Percentiles rank a stretch among this genome's conserved stretches.
phyloP scores from a whole-genome alignment of 2,113 vertebrate genomes.

The Terrapene triunguis region DNA sequence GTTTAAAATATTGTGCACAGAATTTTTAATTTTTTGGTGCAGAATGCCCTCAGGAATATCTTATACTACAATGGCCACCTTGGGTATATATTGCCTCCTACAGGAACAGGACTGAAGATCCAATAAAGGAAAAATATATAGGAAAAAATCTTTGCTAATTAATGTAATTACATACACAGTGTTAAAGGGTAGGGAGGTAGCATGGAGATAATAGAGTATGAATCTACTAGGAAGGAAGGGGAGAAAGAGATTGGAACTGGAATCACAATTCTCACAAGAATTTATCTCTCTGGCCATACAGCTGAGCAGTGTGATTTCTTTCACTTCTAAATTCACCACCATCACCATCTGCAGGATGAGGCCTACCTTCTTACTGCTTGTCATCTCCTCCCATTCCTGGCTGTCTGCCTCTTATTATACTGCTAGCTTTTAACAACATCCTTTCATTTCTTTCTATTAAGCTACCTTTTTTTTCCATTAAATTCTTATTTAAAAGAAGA shows the following conservation, averaged over 20 bases:
- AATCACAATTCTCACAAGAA: not conserved
- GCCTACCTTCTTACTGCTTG: not conserved
- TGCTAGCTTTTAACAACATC: not conserved
- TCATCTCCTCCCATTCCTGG: not conserved
- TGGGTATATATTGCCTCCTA: fast-evolving
- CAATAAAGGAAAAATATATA: slow-evolving; percentile 23
- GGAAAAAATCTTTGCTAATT: not conserved
- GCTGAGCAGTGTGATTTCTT: not conserved
- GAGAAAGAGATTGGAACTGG: not conserved
- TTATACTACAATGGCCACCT: slow-evolving; percentile 51
- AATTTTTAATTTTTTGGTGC: too few relatives aligned
- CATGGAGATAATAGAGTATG: not conserved
- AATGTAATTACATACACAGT: not conserved
- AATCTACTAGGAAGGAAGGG: not conserved
- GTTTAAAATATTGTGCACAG: too few relatives aligned
- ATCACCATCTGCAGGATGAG: not conserved
- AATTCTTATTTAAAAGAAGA: not conserved
- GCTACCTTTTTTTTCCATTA: not conserved
- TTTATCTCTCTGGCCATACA: not conserved
- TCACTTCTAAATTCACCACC: slow-evolving; percentile 18
- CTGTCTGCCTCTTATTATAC: not conserved
- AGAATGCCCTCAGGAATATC: too few relatives aligned
- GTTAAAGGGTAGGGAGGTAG: not conserved
- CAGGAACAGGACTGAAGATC: not conserved
- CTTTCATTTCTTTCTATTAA: not conserved